Conservation (phyloP, 2,113 vertebrate species). For the Mixornis gularis region DNA sequence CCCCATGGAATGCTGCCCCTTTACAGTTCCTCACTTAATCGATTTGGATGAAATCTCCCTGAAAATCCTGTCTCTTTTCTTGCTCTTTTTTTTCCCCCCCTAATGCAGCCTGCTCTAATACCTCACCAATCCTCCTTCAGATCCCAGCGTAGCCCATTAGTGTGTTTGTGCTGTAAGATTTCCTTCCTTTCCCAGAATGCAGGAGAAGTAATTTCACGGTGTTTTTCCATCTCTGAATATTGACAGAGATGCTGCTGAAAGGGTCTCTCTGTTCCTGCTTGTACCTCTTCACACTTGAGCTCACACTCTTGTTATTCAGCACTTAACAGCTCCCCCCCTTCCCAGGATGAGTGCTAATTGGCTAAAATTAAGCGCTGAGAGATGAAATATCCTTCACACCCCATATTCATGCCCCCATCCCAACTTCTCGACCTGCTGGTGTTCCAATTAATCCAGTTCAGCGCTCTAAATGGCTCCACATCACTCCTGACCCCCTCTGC, state of each 20-base stretch:
- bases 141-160: slow-evolving; percentile 31
- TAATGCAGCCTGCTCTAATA: slow-evolving; percentile 33
- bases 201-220: slow-evolving; percentile 22
- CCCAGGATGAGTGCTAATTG: slow-evolving; percentile 39
- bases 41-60: slow-evolving; percentile 45
- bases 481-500: neutral
- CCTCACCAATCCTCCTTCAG: slow-evolving; percentile 24
- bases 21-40: slow-evolving; percentile 35
- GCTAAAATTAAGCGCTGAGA: neutral
- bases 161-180: slow-evolving; percentile 21
- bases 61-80: slow-evolving; percentile 38
- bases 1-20: slow-evolving; percentile 15
- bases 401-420: neutral
- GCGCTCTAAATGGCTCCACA: neutral
- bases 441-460: neutral
- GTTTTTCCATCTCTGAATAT: slow-evolving; percentile 32
- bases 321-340: neutral
- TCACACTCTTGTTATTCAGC: neutral
- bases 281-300: slow-evolving; percentile 36
- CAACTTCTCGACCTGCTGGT: neutral
- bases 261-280: neutral
- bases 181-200: neutral
- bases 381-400: neutral
- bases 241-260: slow-evolving; percentile 9
- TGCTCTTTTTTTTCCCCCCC: neutral